Evolutionary conservation across 2,113 vertebrate species (phyloP).

Genomic region (Gavia stellata): DNA sequence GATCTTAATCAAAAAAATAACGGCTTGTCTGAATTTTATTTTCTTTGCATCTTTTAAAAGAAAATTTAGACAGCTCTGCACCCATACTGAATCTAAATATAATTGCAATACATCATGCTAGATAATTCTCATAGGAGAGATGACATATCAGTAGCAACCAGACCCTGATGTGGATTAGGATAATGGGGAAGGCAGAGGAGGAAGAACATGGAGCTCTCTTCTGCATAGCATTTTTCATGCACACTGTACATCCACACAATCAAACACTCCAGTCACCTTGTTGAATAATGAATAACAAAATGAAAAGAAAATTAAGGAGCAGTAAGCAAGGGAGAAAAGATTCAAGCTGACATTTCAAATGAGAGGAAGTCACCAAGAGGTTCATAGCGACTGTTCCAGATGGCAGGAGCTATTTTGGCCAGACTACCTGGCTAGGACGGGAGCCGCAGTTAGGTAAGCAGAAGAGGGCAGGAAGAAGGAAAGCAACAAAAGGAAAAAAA

Average conservation of each 20-base stretch:
- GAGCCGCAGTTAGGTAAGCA: not conserved
- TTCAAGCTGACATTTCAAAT: slow-evolving; percentile 37
- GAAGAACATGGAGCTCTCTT: not conserved
- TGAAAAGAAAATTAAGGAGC: slow-evolving; percentile 13
- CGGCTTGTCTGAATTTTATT: not conserved
- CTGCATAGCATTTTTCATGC: not conserved
- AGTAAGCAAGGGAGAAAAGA: slow-evolving; percentile 7
- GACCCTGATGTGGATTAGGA: not conserved
- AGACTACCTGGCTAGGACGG: slow-evolving; percentile 27
- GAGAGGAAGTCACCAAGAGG: slow-evolving; percentile 5
- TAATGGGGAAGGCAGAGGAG: not conserved
- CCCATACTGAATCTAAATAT: not conserved
- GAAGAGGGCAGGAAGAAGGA: not conserved
- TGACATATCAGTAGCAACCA: slow-evolving; percentile 10
- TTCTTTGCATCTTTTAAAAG: not conserved
- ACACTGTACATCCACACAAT: not conserved
- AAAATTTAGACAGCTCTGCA: not conserved
- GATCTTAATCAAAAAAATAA: not conserved
- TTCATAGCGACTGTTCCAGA: slow-evolving; percentile 32
- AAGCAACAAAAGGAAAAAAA: not conserved
- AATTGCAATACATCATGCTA: not conserved
- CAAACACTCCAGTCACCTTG: slow-evolving; percentile 20
- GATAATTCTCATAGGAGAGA: not conserved
- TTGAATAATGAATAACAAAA: slow-evolving; percentile 40
- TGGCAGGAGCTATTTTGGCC: slow-evolving; percentile 63